Evolutionary conservation across 2,797 vertebrate genomes (phyloP).

Genomic region (Sarcoramphus papa): DNA sequence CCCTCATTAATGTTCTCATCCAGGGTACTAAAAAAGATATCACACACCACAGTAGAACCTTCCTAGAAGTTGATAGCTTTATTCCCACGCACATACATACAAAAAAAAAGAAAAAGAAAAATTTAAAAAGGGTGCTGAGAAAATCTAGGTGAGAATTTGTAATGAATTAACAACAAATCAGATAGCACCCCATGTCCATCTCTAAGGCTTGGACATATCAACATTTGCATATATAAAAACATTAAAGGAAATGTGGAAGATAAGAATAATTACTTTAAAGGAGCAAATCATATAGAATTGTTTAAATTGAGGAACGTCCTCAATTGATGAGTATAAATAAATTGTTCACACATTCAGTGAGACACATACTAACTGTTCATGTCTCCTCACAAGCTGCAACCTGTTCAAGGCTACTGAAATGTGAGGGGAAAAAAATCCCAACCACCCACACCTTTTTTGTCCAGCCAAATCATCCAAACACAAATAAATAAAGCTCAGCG

Average conservation of each 20-base stretch:
- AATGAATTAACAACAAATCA: not conserved
- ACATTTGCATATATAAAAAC: not conserved
- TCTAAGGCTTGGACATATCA: not conserved
- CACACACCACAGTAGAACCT: not conserved
- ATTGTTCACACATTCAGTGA: not conserved
- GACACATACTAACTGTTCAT: not conserved
- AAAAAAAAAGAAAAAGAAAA: not conserved
- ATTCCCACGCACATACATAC: not conserved
- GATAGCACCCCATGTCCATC: not conserved
- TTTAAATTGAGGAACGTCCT: not conserved
- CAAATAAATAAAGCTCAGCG: not conserved
- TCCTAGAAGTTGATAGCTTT: not conserved
- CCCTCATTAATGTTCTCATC: not conserved
- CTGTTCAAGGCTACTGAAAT: not conserved
- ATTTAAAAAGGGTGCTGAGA: not conserved
- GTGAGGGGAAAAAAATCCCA: not conserved
- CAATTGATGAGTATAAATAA: not conserved
- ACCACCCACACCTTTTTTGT: not conserved
- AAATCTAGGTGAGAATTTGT: not conserved
- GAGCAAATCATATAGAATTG: not conserved
- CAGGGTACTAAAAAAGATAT: not conserved
- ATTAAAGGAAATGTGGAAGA: not conserved
- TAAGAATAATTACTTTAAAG: not conserved
- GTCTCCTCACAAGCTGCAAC: not conserved
- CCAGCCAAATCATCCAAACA: not conserved